Conservation (phyloP, 2,113 vertebrate genomes). For the Cyprinodon tularosa region DNA sequence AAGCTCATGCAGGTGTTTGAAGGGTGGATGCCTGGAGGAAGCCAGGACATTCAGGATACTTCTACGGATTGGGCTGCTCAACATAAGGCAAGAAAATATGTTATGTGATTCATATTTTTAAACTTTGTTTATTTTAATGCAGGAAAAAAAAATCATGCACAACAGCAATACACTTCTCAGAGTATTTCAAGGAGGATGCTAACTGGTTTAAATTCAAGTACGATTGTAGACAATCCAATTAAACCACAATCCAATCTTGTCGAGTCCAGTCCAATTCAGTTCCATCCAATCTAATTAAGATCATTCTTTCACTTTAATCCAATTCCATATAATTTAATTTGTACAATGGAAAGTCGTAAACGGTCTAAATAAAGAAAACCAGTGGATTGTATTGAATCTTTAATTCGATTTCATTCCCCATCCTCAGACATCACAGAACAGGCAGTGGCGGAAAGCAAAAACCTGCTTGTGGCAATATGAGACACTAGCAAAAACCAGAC, state of each 20-base stretch:
- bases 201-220: background rate
- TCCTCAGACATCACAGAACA: background rate
- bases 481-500: background rate
- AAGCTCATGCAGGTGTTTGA: slow-evolving; percentile 81
- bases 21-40: slow-evolving; percentile 31
- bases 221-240: background rate
- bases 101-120: background rate
- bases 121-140: background rate
- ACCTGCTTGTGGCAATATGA: background rate
- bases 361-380: background rate
- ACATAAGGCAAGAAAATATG: slow-evolving; percentile 68
- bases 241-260: background rate
- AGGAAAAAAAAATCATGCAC: background rate
- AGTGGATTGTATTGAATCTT: background rate
- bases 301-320: background rate
- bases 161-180: background rate
- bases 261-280: background rate
- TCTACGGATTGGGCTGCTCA: slow-evolving; percentile 77
- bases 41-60: slow-evolving; percentile 22
- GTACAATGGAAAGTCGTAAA: background rate
- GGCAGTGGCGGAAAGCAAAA: background rate
- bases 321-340: slow-evolving; percentile 3
- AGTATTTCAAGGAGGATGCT: background rate
- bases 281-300: background rate
- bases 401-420: background rate